phyloP scores from a whole-genome alignment of 2,888 invertebrate genomes.

The Spatulosminthurus flaviceps region DNA sequence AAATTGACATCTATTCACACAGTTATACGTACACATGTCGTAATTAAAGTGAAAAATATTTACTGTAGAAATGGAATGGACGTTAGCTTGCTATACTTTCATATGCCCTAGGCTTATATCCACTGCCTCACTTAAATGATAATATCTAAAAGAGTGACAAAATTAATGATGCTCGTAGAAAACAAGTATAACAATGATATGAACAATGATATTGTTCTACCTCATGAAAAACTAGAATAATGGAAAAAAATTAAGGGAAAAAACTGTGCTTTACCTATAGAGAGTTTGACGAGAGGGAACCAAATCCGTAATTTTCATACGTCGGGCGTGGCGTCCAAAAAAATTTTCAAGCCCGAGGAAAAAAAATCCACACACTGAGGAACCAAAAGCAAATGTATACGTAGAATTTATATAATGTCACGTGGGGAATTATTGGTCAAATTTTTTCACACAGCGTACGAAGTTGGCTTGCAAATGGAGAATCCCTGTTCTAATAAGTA shows the following conservation, averaged over 20 bases:
- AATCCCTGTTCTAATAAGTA: too few species aligned
- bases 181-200: not conserved
- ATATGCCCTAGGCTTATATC: not conserved
- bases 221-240: not conserved
- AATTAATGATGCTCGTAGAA: constrained; percentile 1
- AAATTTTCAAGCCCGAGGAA: not conserved
- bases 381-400: not conserved
- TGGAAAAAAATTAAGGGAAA: not conserved
- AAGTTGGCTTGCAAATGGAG: not conserved
- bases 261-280: not conserved
- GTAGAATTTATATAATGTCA: too few species aligned
- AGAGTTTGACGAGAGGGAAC: not conserved
- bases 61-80: too few species aligned
- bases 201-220: too few species aligned
- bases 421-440: not conserved
- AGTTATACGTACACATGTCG: too few species aligned
- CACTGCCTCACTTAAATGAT: not conserved
- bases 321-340: constrained; percentile 1
- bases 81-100: too few species aligned
- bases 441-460: not conserved
- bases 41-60: too few species aligned
- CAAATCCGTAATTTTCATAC: not conserved
- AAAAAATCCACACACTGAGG: not conserved
- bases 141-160: not conserved
- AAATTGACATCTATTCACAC: too few species aligned